These are phyloP conservation scores for Ptilodon capucinus DNA, from an alignment of 2,888 invertebrate genomes.

Conservation along the genomic window DNA sequence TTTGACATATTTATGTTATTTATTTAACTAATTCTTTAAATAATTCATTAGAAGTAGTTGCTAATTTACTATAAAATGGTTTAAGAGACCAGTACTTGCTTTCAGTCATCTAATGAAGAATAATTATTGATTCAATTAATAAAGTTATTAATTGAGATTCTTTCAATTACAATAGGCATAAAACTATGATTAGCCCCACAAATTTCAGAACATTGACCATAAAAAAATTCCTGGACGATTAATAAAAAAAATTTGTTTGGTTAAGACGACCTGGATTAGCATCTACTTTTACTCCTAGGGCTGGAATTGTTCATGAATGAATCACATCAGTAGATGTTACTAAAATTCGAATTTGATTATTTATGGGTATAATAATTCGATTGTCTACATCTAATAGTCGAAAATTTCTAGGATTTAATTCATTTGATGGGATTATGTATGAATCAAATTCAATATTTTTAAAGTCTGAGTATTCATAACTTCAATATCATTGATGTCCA, in stretches of 20 bases:
- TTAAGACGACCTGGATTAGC: slow-evolving; percentile 85
- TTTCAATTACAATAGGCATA: slow-evolving; percentile 89
- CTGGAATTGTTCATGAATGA: slow-evolving; percentile 85
- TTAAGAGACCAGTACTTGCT: slow-evolving; percentile 88
- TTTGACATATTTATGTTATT: slow-evolving; percentile 85
- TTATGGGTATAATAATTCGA: slow-evolving; percentile 81
- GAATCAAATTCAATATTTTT: slow-evolving; percentile 83
- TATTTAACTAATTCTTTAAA: slow-evolving; percentile 81
- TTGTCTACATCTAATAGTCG: slow-evolving; percentile 86
- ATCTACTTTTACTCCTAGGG: slow-evolving; percentile 85
- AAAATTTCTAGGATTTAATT: slow-evolving; percentile 65
- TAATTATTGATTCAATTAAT: slow-evolving; percentile 82
- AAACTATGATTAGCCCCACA: slow-evolving; percentile 91
- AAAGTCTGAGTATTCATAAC: slow-evolving; percentile 86
- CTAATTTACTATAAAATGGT: slow-evolving; percentile 84
- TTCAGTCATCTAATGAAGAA: slow-evolving; percentile 85
- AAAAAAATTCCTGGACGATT: slow-evolving; percentile 86
- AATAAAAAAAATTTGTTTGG: slow-evolving; percentile 83
- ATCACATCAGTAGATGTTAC: slow-evolving; percentile 85
- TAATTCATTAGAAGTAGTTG: slow-evolving; percentile 83
- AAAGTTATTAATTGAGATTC: slow-evolving; percentile 77
- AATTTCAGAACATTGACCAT: slow-evolving; percentile 91
- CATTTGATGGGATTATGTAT: slow-evolving; percentile 77
- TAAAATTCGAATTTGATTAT: slow-evolving; percentile 85
- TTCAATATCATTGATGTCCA: slow-evolving; percentile 86